These are phyloP conservation scores for Phalacrocorax aristotelis DNA, from an alignment of 2,113 vertebrate genomes.

Conservation along the genomic window DNA sequence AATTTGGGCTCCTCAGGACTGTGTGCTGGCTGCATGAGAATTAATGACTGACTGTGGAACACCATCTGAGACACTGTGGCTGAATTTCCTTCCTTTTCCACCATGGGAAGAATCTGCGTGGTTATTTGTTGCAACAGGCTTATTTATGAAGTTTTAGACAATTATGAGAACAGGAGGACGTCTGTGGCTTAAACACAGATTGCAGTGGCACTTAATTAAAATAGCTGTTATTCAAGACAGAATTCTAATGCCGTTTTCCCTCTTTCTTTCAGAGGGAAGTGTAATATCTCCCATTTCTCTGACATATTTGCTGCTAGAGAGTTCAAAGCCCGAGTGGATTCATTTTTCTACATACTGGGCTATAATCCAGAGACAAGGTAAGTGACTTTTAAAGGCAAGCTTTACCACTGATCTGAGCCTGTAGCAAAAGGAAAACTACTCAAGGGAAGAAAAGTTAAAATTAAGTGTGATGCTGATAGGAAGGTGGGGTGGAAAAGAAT, in stretches of 20 bases:
- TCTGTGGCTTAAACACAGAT: background rate
- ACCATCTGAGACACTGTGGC: background rate
- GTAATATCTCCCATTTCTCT: slow-evolving; percentile 99
- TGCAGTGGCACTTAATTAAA: slow-evolving; percentile 4
- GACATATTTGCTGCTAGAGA: slow-evolving; percentile 99
- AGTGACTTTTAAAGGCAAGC: slow-evolving; percentile 52
- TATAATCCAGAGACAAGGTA: slow-evolving; percentile 99
- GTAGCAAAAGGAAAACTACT: background rate
- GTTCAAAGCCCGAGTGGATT: slow-evolving; percentile 97
- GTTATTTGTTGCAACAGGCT: background rate
- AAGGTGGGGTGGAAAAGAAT: background rate
- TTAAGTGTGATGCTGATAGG: background rate
- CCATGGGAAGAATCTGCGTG: background rate
- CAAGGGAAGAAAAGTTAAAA: background rate
- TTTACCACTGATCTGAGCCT: background rate
- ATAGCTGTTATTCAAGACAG: background rate
- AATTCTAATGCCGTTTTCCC: slow-evolving; percentile 24
- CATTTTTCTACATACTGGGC: slow-evolving; percentile 99
- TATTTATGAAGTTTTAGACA: background rate
- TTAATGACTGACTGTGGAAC: background rate
- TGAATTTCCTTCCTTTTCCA: background rate
- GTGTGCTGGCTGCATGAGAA: background rate
- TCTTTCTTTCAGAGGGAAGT: slow-evolving; percentile 90
- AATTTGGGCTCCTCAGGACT: background rate
- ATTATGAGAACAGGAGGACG: background rate